A percentile compares a stretch with the other conserved stretches of the same genome.
These are phyloP conservation scores for Leuciscus idus DNA, from an alignment of 2,113 vertebrate species.

Conservation along the genomic window DNA sequence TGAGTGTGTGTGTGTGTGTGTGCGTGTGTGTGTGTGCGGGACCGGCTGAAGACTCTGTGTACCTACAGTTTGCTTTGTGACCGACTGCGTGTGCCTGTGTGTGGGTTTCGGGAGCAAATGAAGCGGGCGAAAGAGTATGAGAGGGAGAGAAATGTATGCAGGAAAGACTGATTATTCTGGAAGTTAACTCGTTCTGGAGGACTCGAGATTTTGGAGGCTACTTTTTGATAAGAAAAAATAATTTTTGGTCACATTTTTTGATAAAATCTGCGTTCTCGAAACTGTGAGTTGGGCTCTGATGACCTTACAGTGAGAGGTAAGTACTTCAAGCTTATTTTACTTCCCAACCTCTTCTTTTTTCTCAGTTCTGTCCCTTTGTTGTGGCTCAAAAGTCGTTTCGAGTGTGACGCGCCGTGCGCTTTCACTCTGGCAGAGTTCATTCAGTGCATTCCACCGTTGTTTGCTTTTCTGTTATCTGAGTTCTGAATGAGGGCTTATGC, in stretches of 20 bases:
- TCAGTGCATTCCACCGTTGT: conserved; percentile 50
- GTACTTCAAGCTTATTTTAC: conserved; percentile 7
- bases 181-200: conserved; percentile 41
- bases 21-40: conserved; percentile 40
- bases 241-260: neutral
- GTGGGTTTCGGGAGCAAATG: neutral
- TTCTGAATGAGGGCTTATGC: conserved; percentile 55
- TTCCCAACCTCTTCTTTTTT: conserved; percentile 67
- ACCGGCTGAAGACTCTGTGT: conserved; percentile 53
- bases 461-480: conserved; percentile 62
- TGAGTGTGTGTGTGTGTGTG: conserved; percentile 58
- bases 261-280: neutral
- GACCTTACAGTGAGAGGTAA: conserved; percentile 9
- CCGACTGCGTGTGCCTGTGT: conserved; percentile 5
- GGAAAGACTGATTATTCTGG: conserved; percentile 41
- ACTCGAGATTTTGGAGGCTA: conserved; percentile 53
- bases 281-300: conserved; percentile 26
- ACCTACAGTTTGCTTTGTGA: conserved; percentile 54
- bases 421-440: conserved; percentile 50
- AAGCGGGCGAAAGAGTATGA: neutral
- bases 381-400: neutral
- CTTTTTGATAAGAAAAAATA: conserved; percentile 26
- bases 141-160: neutral
- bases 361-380: conserved; percentile 60
- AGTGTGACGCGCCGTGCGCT: neutral